Evolutionary conservation across 2,888 invertebrate genomes (phyloP), one percentile per base, ranked within the genome.

Genomic region (Limnephilus lunatus): DNA sequence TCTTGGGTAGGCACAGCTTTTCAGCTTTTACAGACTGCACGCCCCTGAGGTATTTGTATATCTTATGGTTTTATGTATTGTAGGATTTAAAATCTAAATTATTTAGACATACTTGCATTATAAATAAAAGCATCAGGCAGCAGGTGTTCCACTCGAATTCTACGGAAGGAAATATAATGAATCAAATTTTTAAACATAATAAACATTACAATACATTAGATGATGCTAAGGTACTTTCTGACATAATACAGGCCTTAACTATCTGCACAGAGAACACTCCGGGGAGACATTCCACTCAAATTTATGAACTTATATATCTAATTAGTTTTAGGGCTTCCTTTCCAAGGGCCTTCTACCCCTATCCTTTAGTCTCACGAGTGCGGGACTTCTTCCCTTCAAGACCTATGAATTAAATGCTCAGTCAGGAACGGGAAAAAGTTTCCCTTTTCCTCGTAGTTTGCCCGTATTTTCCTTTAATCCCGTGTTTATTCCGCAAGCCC

Each of bases 401-500:
- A 68, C 68, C 68, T 68, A 68, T 30, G 89, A 89, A 89, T 80
- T 81, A 90, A 90, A 90, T 90, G 82, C 53, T 32, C 87, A 31
- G 83, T 83, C 83, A 44, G 81, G 19, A 48, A 11, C 89, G 89
- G 81, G 48, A 91, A 86, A 92, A 92, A 92, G 90, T 90, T 92
- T 90, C 32, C 44, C 35, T 82, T 82, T 32, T 32, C 68, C 68
- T n/a, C 25, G 68, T 68, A 68, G 68, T 68, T 68, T 68, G 68
- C 68, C 68, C 25, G 68, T 68, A 68, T 68, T 25, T 68, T 83
- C 68, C 88, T 92, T 93, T 92, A 93, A 93, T 93, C 91, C 93
- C 91, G 89, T 90, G 93, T 93, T 92, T 93, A 93, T 92, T 91
- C 89, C 85, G 92, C 85, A 31, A 89, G 81, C 90, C 92, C 85